Base-by-base conservation (phyloP, 1,140 invertebrate genomes). In the Drosophila albomicans region DNA sequence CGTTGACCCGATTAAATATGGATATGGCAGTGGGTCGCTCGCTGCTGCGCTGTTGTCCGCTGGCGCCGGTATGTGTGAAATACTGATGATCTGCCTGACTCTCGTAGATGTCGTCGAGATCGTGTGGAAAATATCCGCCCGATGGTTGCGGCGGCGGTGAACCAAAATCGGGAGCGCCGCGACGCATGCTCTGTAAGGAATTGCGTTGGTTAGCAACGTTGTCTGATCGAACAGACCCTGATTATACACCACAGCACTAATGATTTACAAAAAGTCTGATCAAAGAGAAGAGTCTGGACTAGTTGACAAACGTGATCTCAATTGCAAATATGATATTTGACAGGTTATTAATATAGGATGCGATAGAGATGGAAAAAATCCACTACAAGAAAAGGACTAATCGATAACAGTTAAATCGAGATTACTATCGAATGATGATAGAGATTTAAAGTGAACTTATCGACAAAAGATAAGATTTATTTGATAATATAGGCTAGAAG, bases 61-160 rank as follows among this genome's bases (percentile, higher is more conserved):
- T 73, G 82, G 92, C 59, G 43, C 91, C 92, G 1, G 91, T 92
- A 63, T 92, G 82, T 5, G 92, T 93, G 25, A 92, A 92, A 86
- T 93, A 93, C 85, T 93, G 92, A 81, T 92, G 91, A 82, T 92
- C 92, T 16, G 45, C 73, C 49, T 92, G 86, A 48, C 69, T 79
- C 64, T 93, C 92, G 54, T 88, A 92, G 15, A 93, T 93, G 52
- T 92, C 92, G 61, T 93, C 92, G 71, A 93, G 80, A 80, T 93
- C 92, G 63, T 93, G 92, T 43, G 92, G 92, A 65, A 93, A 92
- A 46, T 69, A 93, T 2, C 91, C 92, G 25, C 72, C 74, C n/a
- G 73, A 75, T 5, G 84, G 78, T 11, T 78, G 80, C 1, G 81
- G 65, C 10, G 81, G 89, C n/a, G 82, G 92, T 13, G 81, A 92